Conservation (phyloP, 2,113 vertebrate species). For the Glaucidium brasilianum region DNA sequence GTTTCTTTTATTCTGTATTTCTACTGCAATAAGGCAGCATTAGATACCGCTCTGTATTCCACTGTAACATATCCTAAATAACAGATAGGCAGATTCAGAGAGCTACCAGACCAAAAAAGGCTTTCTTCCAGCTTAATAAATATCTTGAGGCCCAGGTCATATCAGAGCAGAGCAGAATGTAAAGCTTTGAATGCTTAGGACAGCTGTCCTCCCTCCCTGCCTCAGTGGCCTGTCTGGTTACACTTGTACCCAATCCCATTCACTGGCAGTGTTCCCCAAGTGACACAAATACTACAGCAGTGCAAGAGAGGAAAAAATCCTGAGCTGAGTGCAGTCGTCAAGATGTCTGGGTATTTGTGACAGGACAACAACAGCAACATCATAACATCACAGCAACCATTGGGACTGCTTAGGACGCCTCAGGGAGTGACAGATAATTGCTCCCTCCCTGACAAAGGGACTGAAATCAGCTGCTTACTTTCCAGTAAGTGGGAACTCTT, state of each 20-base stretch:
- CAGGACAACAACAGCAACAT: background rate
- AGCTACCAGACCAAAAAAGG: background rate
- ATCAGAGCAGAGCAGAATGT: slow-evolving; percentile 27
- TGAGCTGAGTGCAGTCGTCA: background rate
- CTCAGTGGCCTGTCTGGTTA: background rate
- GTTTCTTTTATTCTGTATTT: background rate
- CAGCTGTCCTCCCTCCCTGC: slow-evolving; percentile 47
- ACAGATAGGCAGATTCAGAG: background rate
- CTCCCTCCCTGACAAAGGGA: background rate
- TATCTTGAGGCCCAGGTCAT: slow-evolving; percentile 1
- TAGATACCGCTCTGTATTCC: background rate
- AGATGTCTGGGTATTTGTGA: slow-evolving; percentile 15
- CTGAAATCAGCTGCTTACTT: background rate
- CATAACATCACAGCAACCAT: background rate
- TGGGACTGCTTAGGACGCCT: background rate
- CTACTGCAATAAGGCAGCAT: background rate
- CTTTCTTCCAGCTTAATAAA: slow-evolving; percentile 31
- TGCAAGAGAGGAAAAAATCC: background rate
- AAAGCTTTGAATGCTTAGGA: slow-evolving; percentile 45
- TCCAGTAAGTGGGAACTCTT: background rate
- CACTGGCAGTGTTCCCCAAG: slow-evolving; percentile 49
- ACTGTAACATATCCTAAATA: background rate
- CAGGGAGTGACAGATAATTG: fast-evolving
- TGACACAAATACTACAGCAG: slow-evolving; percentile 33
- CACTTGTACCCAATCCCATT: background rate